Percentiles rank a stretch among this genome's conserved stretches.
These are phyloP conservation scores for Caerostris extrusa DNA, from an alignment of 1,140 invertebrate species.

Conservation along the genomic window DNA sequence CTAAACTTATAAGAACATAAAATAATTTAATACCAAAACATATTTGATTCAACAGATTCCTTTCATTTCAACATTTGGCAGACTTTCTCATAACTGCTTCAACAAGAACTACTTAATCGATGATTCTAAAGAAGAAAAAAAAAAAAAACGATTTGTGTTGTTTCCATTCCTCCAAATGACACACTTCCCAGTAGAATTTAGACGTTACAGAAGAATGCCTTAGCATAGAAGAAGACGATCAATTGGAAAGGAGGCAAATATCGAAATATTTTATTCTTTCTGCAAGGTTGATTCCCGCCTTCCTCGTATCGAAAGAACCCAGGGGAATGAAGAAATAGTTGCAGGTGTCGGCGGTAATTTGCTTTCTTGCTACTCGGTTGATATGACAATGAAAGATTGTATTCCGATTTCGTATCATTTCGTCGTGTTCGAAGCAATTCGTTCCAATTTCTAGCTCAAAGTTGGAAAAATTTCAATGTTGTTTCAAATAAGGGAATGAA, in stretches of 20 bases:
- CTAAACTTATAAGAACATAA: too few relatives aligned
- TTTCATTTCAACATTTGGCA: not conserved
- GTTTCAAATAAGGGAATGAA: not conserved
- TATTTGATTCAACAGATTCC: not conserved
- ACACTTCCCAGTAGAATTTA: constrained; percentile 32
- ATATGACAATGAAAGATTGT: constrained; percentile 15
- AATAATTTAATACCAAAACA: too few relatives aligned
- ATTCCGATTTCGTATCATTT: constrained; percentile 17
- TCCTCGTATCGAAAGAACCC: not conserved
- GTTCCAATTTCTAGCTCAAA: not conserved
- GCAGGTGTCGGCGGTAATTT: constrained; percentile 30
- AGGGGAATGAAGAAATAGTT: not conserved
- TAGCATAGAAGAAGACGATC: not conserved
- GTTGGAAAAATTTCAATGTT: not conserved
- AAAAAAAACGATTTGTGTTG: not conserved
- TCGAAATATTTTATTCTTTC: constrained; percentile 28
- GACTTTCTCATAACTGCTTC: not conserved
- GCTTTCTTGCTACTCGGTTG: not conserved
- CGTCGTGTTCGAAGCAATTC: not conserved
- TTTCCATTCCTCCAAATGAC: constrained; percentile 31
- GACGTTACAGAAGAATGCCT: constrained; percentile 12
- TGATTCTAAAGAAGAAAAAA: not conserved
- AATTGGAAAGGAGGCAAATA: constrained; percentile 14
- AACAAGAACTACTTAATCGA: not conserved
- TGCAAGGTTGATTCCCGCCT: not conserved